phyloP scores from a whole-genome alignment of 2,888 invertebrate genomes.

The Seira ritae region DNA sequence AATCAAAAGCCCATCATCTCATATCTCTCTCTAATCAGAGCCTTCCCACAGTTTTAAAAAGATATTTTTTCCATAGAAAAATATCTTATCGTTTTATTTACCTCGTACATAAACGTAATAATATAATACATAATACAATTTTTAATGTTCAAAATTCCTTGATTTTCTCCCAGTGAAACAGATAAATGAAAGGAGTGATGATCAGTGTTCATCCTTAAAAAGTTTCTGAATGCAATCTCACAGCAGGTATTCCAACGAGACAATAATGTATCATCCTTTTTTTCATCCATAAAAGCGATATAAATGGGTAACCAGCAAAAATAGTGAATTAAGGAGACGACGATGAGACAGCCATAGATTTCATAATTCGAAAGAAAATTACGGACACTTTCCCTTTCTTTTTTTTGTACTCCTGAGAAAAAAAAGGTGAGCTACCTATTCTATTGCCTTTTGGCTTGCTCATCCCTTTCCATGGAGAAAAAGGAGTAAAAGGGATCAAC shows the following conservation, averaged over 20 bases:
- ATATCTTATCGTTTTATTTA: not conserved
- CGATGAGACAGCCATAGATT: not conserved
- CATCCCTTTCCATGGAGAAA: not conserved
- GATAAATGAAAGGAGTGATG: not conserved
- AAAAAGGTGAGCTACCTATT: not conserved
- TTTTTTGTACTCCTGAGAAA: not conserved
- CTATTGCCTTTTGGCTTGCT: not conserved
- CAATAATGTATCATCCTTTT: not conserved
- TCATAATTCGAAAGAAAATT: not conserved
- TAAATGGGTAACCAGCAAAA: no score
- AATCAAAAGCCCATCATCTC: slow-evolving; percentile 3
- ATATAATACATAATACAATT: no score
- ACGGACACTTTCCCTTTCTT: not conserved
- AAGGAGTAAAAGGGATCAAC: not conserved
- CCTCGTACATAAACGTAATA: no score
- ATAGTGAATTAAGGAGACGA: not conserved
- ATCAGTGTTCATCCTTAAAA: not conserved
- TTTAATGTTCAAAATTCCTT: no score
- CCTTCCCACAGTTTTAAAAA: not conserved
- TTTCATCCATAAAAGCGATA: not conserved
- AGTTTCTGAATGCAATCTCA: not conserved
- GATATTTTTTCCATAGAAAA: not conserved
- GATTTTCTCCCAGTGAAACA: not conserved
- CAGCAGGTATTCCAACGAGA: not conserved
- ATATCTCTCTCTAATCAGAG: not conserved